Conservation (phyloP, 2,888 invertebrate species). For the Tricholauxania praeusta region DNA sequence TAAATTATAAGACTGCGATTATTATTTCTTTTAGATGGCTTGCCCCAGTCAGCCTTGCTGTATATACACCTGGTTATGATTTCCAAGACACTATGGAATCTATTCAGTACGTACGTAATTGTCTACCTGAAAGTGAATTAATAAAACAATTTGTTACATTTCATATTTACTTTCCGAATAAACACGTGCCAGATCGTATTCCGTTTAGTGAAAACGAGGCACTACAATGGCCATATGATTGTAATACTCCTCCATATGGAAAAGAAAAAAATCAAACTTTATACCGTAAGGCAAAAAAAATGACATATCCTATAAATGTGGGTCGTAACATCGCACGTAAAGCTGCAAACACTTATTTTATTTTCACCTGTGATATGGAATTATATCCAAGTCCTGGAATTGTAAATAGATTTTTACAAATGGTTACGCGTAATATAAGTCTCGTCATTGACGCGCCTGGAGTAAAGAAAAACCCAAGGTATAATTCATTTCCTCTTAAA, state of each 20-base stretch:
- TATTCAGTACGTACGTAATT: constrained; percentile 73
- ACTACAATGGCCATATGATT: constrained; percentile 50
- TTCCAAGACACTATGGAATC: constrained; percentile 71
- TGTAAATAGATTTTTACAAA: constrained; percentile 79
- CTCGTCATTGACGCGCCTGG: not conserved
- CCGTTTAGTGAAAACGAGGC: constrained; percentile 54
- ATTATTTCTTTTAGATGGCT: constrained; percentile 69
- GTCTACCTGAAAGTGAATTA: constrained; percentile 68
- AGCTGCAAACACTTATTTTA: constrained; percentile 80
- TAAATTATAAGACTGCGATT: no score
- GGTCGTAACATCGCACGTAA: constrained; percentile 85
- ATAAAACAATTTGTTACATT: constrained; percentile 74
- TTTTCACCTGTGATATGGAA: constrained; percentile 86
- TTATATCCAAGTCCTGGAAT: constrained; percentile 84
- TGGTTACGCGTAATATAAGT: constrained; percentile 75
- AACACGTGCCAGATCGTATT: constrained; percentile 70
- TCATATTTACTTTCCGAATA: constrained; percentile 74
- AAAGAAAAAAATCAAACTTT: constrained; percentile 56
- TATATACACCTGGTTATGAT: constrained; percentile 76
- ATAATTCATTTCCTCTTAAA: no score
- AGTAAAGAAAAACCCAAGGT: no score
- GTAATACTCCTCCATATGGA: constrained; percentile 50
- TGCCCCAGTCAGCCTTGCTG: constrained; percentile 75
- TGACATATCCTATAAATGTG: constrained; percentile 88
- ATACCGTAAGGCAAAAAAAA: constrained; percentile 67